phyloP scores from a whole-genome alignment of 2,113 vertebrate species.

The Festucalex cinctus region DNA sequence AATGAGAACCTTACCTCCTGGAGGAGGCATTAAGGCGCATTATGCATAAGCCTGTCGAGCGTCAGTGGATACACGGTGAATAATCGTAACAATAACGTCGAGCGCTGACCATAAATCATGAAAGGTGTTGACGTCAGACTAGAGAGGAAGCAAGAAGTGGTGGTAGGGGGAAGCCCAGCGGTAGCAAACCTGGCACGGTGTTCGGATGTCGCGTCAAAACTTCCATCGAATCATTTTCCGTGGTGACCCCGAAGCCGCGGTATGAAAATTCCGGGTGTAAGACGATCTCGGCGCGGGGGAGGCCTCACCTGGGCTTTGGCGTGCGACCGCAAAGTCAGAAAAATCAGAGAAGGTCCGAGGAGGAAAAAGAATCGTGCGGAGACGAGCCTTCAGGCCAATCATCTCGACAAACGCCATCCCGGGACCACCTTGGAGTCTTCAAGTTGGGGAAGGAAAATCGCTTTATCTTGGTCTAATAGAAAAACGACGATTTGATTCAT shows the following conservation, averaged over 20 bases:
- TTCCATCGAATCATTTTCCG: slow-evolving; percentile 46
- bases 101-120: slow-evolving; percentile 43
- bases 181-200: slow-evolving; percentile 32
- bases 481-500: slow-evolving; percentile 53
- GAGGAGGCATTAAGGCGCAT: slow-evolving; percentile 49
- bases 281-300: slow-evolving; percentile 42
- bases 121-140: slow-evolving; percentile 41
- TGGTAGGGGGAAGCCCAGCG: slow-evolving; percentile 33
- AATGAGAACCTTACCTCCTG: slow-evolving; percentile 62
- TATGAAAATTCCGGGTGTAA: slow-evolving; percentile 48
- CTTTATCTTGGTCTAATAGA: slow-evolving; percentile 52
- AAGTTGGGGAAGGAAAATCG: slow-evolving; percentile 55
- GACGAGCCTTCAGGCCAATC: slow-evolving; percentile 39
- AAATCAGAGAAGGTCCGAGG: slow-evolving; percentile 40
- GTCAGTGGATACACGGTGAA: slow-evolving; percentile 40
- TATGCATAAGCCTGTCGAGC: slow-evolving; percentile 32
- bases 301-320: slow-evolving; percentile 44
- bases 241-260: slow-evolving; percentile 47
- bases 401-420: slow-evolving; percentile 31
- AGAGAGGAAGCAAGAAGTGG: slow-evolving; percentile 18
- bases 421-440: slow-evolving; percentile 61
- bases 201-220: slow-evolving; percentile 52
- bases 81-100: slow-evolving; percentile 28
- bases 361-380: slow-evolving; percentile 22
- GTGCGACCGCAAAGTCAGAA: slow-evolving; percentile 46